Evolutionary conservation across 2,888 invertebrate genomes (phyloP), one percentile per base, ranked within the genome.

Genomic region (Cantharis rufa): DNA sequence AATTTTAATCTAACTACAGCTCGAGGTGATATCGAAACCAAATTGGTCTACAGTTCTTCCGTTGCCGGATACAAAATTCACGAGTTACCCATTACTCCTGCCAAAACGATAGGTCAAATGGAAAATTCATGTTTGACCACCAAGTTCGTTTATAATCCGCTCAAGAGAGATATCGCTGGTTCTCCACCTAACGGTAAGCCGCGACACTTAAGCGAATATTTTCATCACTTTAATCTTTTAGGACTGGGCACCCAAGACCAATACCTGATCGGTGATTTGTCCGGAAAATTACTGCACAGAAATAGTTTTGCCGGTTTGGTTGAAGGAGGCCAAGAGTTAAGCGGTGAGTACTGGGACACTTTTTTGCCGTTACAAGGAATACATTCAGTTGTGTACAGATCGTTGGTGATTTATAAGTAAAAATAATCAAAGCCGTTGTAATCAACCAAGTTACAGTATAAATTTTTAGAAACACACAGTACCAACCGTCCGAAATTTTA

Each of bases 181-280:
- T 84, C 90, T 61, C 94, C 94, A 10, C 94, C 94, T 0, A 89
- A 94, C 79, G 94, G 94, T 90, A 85, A 86, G 84, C 7, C 3
- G 72, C 11, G 72, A 24, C 10, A 10, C 27, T 28, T 10, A 3
- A 28, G 0, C 21, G 21, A 16, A 63, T 15, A 27, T 62, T 27
- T 18, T 11, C 15, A 28, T n/a, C 48, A 48, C 5, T 48, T n/a
- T 48, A 71, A 15, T 48, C 69, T 71, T 70, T 10, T 83, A 93
- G 93, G 93, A 16, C 91, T 92, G 82, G 96, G 95, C 48, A 95
- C 96, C 0, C 96, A 96, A 86, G 97, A 98, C 87, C 95, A 95
- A 86, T 98, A 97, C 84, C 93, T 96, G 1, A 89, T 97, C 3
- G 98, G 98, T 0, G 97, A 98, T 86, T 88, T 98, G 11, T 94